Base-by-base conservation (phyloP, 2,113 vertebrate species). In the Tor tambroides region DNA sequence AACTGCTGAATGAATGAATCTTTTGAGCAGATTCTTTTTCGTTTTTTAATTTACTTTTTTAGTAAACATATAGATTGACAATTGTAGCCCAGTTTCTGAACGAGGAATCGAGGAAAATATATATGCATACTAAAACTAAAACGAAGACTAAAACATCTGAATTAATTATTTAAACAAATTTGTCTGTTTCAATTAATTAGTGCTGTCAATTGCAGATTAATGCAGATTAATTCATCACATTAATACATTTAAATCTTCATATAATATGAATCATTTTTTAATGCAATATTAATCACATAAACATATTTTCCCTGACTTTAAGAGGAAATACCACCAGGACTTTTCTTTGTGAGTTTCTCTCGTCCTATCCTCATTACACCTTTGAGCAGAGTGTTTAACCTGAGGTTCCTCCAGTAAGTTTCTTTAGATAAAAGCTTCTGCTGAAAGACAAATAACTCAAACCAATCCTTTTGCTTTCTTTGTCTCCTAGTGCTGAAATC, bases 361-460 rank as follows among this genome's bases (percentile, higher is more conserved):
- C 2, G 17, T 26, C 14, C 23, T 46, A 17, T 46, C 63, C 43
- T 69, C 49, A 35, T 23, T 83, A 46, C 35, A 83, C 11, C 41
- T 30, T 49, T 23, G 17, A 49, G 23, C 59, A 1, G 54, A 28
- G 19, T n/a, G 63, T 30, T 69, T 71, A 51, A 51, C 63, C 61
- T 30, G 17, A 83, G 11, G 26, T 51, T 49, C 15, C 10, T 49
- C 43, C 43, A n/a, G 61, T 28, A 46, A 3, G 35, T 81, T 65
- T 41, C 17, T 30, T 65, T 67, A 81, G 59, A 65, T 81, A 81
- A 81, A 81, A 81, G 35, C 80, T 43, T 81, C 8, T 43, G 38
- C 59, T 65, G n/a, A 81, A 81, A 81, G 80, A 81, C 59, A 43
- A 69, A 51, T 51, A 51, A 71, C 38, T 82, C 54, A 21, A 67